Percentiles rank a stretch among this genome's conserved stretches.
Conservation (phyloP, 2,113 vertebrate species). For the Harpagus bidentatus region DNA sequence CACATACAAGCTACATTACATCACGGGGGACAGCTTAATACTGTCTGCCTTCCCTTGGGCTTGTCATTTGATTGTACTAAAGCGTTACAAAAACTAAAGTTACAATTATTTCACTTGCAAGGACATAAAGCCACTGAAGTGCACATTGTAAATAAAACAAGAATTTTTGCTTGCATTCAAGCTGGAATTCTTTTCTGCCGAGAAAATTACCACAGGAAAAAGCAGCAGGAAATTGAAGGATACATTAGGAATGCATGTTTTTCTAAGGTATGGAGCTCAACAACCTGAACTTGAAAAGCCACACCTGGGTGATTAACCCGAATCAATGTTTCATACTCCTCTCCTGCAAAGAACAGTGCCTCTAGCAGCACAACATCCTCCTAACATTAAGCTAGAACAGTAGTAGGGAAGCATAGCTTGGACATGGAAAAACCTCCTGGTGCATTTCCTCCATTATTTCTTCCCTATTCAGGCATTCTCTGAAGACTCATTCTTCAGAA, state of each 20-base stretch:
- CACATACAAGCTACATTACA: neutral
- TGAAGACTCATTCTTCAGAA: neutral
- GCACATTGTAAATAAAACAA: neutral
- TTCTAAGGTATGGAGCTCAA: neutral
- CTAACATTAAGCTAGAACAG: neutral
- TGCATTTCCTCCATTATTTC: neutral
- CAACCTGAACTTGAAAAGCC: neutral
- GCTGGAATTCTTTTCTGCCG: neutral
- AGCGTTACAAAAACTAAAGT: neutral
- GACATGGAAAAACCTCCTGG: neutral
- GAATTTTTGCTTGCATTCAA: neutral
- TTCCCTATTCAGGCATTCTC: neutral
- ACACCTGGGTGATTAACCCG: neutral
- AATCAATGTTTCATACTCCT: neutral
- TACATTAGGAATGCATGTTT: neutral
- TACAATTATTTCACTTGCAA: neutral
- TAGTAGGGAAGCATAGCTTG: neutral
- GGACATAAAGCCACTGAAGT: neutral
- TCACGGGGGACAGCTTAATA: neutral
- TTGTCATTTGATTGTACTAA: neutral
- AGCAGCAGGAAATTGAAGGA: neutral
- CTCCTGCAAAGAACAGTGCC: neutral
- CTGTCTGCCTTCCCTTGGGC: neutral
- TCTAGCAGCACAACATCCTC: neutral
- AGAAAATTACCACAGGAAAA: neutral